Evolutionary conservation across 2,888 invertebrate species (phyloP), one percentile per base, ranked within the genome.

Genomic region (Helleia helle): DNA sequence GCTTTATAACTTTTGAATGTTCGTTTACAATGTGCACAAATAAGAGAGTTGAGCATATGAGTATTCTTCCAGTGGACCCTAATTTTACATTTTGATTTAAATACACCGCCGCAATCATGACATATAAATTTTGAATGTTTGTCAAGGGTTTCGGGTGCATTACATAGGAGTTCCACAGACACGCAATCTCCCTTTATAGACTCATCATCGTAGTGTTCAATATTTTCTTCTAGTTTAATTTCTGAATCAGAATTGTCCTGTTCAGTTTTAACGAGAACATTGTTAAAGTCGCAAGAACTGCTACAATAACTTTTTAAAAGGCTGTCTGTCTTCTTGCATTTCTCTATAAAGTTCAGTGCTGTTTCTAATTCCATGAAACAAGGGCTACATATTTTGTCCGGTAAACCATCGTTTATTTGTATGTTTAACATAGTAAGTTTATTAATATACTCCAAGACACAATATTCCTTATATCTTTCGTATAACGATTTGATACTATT

Each of bases 291-390:
- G 17, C 4, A 12, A 5, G 22, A 4, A 13, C 3, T 34, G 7
- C 22, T 18, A 2, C 11, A 43, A 24, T 31, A 30, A 36, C 7
- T 38, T 17, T 15, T 49, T 36, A 14, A 44, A 44, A 12, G 17
- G 8, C 36, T 48, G 41, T 29, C 50, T 43, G 14, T 40, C 37
- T 15, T 40, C 38, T 24, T 66, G 51, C 81, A 83, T 45, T 71
- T 74, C 11, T 58, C 52, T 49, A 70, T 76, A 43, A 83, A 81
- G 14, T 55, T 56, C 4, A 75, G 43, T 1, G 72, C 71, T 1
- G 56, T 61, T 38, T 76, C 69, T 1, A 83, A 57, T 40, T 74
- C 71, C 4, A 62, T 22, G 8, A 75, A 59, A 48, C 83, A 83
- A 5, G 54, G 51, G 1, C 58, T 55, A 47, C 83, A 83, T 49